These are phyloP conservation scores for Pogonocherus hispidulus DNA, from an alignment of 2,888 invertebrate genomes.

Conservation along the genomic window DNA sequence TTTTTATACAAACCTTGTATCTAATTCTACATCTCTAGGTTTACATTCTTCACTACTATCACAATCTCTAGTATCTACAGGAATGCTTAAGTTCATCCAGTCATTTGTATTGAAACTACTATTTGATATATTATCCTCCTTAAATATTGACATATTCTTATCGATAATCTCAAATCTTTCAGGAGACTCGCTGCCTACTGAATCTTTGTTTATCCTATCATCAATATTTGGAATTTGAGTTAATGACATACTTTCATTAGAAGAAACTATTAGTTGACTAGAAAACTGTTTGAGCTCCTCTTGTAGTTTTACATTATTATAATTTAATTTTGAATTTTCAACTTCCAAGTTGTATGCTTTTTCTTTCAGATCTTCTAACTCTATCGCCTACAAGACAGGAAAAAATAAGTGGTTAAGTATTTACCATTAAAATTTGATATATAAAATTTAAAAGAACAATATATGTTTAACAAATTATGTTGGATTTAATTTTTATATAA, in stretches of 20 bases:
- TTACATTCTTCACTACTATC: constrained; percentile 34
- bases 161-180: constrained; percentile 76
- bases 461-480: no score
- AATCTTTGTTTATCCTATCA: constrained; percentile 46
- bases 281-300: constrained; percentile 56
- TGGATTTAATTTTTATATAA: not conserved
- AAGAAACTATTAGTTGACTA: constrained; percentile 42
- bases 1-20: constrained; percentile 27
- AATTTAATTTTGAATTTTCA: constrained; percentile 64
- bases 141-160: constrained; percentile 51
- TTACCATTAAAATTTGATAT: no score
- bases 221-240: constrained; percentile 29
- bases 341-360: constrained; percentile 66
- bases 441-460: no score
- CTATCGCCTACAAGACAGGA: constrained; percentile 8
- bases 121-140: constrained; percentile 63
- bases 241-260: constrained; percentile 9
- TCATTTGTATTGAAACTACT: constrained; percentile 63
- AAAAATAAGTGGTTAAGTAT: no score
- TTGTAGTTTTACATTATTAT: constrained; percentile 66
- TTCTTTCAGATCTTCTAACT: constrained; percentile 54
- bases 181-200: constrained; percentile 72
- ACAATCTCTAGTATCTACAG: constrained; percentile 39
- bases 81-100: constrained; percentile 67
- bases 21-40: constrained; percentile 33